Percentiles rank a stretch among this genome's conserved stretches.
Conservation (phyloP, 2,888 invertebrate genomes). For the Pristionchus fissidentatus region DNA sequence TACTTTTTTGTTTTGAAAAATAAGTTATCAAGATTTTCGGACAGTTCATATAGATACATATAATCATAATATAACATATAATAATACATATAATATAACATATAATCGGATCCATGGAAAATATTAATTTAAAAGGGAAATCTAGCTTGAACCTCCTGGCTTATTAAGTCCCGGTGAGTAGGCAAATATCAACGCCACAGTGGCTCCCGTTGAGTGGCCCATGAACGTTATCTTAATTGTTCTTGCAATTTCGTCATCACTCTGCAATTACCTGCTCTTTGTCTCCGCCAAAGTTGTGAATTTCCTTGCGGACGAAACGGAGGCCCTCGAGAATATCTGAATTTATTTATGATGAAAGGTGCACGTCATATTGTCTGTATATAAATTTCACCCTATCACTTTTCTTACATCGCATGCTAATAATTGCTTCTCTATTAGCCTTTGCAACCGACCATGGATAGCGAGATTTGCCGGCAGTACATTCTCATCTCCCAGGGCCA, state of each 20-base stretch:
- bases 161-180: neutral
- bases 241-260: neutral
- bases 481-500: constrained; percentile 44
- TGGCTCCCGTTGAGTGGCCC: constrained; percentile 39
- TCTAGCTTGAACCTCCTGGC: too few relatives aligned
- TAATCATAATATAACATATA: too few relatives aligned
- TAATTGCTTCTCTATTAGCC: neutral
- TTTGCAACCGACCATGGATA: neutral
- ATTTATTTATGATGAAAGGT: too few relatives aligned
- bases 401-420: too few relatives aligned
- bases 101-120: too few relatives aligned
- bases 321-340: constrained; percentile 1
- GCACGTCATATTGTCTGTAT: neutral
- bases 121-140: too few relatives aligned
- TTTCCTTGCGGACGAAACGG: neutral
- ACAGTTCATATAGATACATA: too few relatives aligned
- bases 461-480: constrained; percentile 38
- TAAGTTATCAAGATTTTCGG: too few relatives aligned
- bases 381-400: neutral
- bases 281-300: constrained; percentile 36
- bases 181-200: neutral
- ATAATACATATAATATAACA: too few relatives aligned
- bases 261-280: neutral
- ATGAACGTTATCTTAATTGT: neutral
- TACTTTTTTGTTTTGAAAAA: too few relatives aligned